These are phyloP conservation scores for Tetramorium simillimum DNA, from an alignment of 1,140 invertebrate genomes.

Conservation along the genomic window DNA sequence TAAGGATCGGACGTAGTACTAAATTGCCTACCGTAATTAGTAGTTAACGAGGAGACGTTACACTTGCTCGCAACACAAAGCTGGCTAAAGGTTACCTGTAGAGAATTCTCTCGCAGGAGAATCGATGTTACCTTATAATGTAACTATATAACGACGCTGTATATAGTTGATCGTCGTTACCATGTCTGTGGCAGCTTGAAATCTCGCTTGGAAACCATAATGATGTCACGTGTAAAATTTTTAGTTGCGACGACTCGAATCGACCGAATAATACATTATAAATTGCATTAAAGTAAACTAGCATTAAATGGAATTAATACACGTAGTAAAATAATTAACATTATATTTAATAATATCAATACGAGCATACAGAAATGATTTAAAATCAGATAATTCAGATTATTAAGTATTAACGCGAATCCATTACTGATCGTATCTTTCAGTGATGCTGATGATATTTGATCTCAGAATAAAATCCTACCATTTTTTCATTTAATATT, in stretches of 20 bases:
- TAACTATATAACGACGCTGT: constrained; percentile 61
- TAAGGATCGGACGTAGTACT: constrained; percentile 28
- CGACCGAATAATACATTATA: not conserved
- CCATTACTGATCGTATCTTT: not conserved
- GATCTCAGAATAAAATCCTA: not conserved
- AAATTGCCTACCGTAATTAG: constrained; percentile 61
- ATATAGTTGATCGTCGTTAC: constrained; percentile 65
- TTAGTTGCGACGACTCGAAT: not conserved
- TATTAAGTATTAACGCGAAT: not conserved
- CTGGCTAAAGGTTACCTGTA: not conserved
- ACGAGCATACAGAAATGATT: not conserved
- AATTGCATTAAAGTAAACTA: not conserved
- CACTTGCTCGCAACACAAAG: constrained; percentile 20
- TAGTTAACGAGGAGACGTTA: constrained; percentile 44
- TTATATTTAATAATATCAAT: constrained; percentile 10
- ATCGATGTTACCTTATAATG: constrained; percentile 43
- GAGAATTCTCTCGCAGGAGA: constrained; percentile 45
- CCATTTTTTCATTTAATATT: constrained; percentile 9
- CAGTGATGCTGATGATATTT: not conserved
- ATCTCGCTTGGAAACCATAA: not conserved
- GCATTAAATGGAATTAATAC: not conserved
- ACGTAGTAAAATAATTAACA: not conserved
- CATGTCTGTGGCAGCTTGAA: not conserved
- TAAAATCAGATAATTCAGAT: constrained; percentile 14
- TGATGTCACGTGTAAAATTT: constrained; percentile 7